These are phyloP conservation scores for Brachystomella parvula DNA, from an alignment of 1,140 invertebrate species.

Conservation along the genomic window DNA sequence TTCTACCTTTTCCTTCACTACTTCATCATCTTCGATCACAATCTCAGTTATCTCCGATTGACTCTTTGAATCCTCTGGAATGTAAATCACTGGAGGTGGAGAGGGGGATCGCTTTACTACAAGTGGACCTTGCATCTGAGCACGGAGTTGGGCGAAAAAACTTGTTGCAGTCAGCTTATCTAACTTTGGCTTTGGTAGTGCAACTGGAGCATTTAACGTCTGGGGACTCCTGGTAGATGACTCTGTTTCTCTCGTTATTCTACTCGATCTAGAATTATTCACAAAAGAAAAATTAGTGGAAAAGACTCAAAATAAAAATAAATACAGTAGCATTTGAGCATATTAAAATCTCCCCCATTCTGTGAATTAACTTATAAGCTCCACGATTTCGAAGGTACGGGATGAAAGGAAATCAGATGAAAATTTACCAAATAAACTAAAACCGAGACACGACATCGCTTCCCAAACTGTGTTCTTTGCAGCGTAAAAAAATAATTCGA, in stretches of 20 bases:
- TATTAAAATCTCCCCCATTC: neutral
- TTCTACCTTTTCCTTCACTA: neutral
- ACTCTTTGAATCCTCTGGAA: slow-evolving; percentile 16
- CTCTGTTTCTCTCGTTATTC: slow-evolving; percentile 20
- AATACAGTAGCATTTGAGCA: neutral
- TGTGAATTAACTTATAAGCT: no score
- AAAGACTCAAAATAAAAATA: slow-evolving; percentile 7
- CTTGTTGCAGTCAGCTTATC: slow-evolving; percentile 74
- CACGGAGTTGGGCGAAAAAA: slow-evolving; percentile 77
- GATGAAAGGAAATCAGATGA: no score
- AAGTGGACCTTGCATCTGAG: slow-evolving; percentile 51
- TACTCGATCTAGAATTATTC: neutral
- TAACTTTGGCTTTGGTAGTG: slow-evolving; percentile 12
- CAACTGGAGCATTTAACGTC: neutral
- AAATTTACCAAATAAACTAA: no score
- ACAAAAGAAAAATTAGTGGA: slow-evolving; percentile 9
- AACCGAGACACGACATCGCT: no score
- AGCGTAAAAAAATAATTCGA: no score
- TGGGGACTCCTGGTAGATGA: slow-evolving; percentile 21
- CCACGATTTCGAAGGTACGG: no score
- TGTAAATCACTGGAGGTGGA: slow-evolving; percentile 18
- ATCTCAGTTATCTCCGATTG: slow-evolving; percentile 9
- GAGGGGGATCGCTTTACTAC: slow-evolving; percentile 20
- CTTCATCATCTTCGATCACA: neutral
- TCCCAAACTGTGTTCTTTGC: no score